Evolutionary conservation across 2,797 vertebrate genomes (phyloP), one percentile per base, ranked within the genome.

Genomic region (Alcedo atthis): DNA sequence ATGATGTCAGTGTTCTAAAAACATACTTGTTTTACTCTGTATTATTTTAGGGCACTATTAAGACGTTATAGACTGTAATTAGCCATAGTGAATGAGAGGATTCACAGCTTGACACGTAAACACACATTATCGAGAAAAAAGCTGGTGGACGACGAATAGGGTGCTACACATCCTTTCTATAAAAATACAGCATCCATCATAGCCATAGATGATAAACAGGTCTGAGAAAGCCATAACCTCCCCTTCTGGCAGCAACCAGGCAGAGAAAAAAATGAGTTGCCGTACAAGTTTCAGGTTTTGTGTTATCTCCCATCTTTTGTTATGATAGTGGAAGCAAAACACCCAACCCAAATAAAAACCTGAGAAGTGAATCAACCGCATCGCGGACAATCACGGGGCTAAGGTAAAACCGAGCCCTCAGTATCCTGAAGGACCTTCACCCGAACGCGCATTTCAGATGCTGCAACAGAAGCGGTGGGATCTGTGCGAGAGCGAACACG

Each of bases 1-100:
- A 13, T 86, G 77, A 95, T 69, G 77, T 89, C 87, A 92, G 64
- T 3, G 6, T 6, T 57, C 67, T 16, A 81, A 73, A 83, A 90
- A 17, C 69, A 73, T 4, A 48, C 73, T 77, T 46, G 35, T 3
- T 94, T 75, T 40, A 89, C 66, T 79, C 70, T 0, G 2, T 8
- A 28, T 90, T 83, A 89, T 94, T 87, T 86, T 49, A 53, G 79
- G 90, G 82, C 24, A 12, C 74, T 15, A 7, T 48, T 40, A 15
- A 82, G 74, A 86, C 57, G 75, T 64, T 10, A 43, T 1, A n/a
- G 18, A 24, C 45, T 4, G 55, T 13, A 62, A 83, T 25, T 22
- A 40, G 48, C 58, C 45, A 17, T 58, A n/a, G 71, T 3, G 0
- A 70, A 40, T 1, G 32, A 85, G 51, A 8, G 5, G 9, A 43